Base-by-base conservation (phyloP, 1,140 invertebrate genomes). In the Acromyrmex echinatior region DNA sequence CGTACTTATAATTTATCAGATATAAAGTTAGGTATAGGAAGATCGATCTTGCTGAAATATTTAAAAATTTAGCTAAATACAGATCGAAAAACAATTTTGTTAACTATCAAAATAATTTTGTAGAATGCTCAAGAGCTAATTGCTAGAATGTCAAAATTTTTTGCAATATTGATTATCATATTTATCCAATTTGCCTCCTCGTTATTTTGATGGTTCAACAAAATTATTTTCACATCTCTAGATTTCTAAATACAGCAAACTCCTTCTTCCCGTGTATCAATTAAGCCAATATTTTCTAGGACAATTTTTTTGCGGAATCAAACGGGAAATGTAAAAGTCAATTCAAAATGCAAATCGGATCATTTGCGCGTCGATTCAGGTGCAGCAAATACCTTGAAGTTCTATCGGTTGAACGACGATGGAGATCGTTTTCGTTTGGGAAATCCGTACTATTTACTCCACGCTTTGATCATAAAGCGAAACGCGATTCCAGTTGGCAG, bases 391-490 rank as follows among this genome's bases (percentile, higher is more conserved):
- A 49, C 76, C 12, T 74, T 35, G 18, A 60, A 51, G 1, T 74
- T 84, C 2, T 62, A 35, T 9, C 45, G 28, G 18, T 10, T 76
- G 80, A 84, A 76, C 45, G 56, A 51, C 49, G n/a, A 73, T 35
- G 18, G 6, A 25, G 58, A 84, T 76, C 80, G 14, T 84, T 84
- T 62, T 74, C 39, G 39, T 35, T 51, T 14, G 45, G 71, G 6
- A 9, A 84, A 74, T 25, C 56, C 14, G 70, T 76, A 62, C 70
- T 84, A 84, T 84, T 84, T 84, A 84, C 60, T 76, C n/a, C 56
- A n/a, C 28, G n/a, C 70, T 76, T 84, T 76, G 80, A 76, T 74
- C 70, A 62, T 58, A 84, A 76, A 76, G 70, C 70, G 70, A 49
- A 18, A 82, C 80, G 70, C 56, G 56, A 45, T 25, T 82, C 68